Conservation (phyloP, 2,888 invertebrate species). For the Heliconius sara region DNA sequence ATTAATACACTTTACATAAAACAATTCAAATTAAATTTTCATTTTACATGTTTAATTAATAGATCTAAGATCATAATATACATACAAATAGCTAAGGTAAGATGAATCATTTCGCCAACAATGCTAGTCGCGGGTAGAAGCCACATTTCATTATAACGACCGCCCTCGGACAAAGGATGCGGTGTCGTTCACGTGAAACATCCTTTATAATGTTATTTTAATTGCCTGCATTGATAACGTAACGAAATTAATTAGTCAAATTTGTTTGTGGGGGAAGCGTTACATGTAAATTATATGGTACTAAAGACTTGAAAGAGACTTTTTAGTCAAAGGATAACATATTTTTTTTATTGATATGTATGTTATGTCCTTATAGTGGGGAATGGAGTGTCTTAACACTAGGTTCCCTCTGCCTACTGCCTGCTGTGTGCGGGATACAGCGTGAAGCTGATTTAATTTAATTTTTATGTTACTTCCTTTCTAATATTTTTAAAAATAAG, state of each 20-base stretch:
- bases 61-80: conserved; percentile 21
- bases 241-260: conserved; percentile 19
- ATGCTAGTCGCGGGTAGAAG: conserved; percentile 38
- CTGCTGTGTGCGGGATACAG: too few species aligned
- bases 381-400: too few species aligned
- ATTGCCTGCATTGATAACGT: conserved; percentile 37
- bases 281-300: neutral
- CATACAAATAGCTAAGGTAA: conserved; percentile 35
- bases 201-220: conserved; percentile 38
- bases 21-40: conserved; percentile 16
- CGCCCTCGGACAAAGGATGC: conserved; percentile 47
- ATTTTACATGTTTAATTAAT: conserved; percentile 17
- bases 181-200: conserved; percentile 46
- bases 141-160: conserved; percentile 48
- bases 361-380: too few species aligned
- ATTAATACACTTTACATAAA: neutral
- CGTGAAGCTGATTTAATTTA: too few species aligned
- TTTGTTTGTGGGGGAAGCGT: neutral
- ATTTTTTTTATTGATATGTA: too few species aligned
- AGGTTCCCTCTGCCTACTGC: too few species aligned
- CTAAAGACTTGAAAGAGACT: too few species aligned
- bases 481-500: too few species aligned
- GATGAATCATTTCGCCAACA: conserved; percentile 44
- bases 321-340: too few species aligned
- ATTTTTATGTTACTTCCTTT: too few species aligned